phyloP scores from a whole-genome alignment of 2,888 invertebrate species.

The Heliconius sara region DNA sequence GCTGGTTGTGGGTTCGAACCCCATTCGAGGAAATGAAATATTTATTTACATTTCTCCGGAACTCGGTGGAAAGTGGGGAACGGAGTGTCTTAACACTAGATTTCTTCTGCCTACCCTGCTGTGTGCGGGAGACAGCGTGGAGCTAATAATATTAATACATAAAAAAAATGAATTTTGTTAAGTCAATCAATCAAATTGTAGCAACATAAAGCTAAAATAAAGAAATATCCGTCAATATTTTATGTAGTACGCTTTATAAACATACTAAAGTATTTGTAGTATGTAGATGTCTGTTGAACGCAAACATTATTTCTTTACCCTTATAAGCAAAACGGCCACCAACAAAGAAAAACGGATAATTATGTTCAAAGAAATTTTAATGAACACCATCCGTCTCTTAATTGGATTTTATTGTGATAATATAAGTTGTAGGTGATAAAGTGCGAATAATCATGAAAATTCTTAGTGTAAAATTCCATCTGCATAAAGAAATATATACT shows the following conservation, averaged over 20 bases:
- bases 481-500: neutral
- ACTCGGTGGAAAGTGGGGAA: too few relatives aligned
- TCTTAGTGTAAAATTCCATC: neutral
- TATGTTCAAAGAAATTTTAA: constrained; percentile 81
- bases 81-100: too few relatives aligned
- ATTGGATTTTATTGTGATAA: constrained; percentile 72
- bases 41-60: too few relatives aligned
- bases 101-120: too few relatives aligned
- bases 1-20: too few relatives aligned
- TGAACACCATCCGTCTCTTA: constrained; percentile 76
- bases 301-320: constrained; percentile 35
- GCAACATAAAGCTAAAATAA: neutral
- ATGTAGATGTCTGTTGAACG: neutral
- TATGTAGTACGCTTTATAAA: neutral
- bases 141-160: too few relatives aligned
- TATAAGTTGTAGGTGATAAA: constrained; percentile 1
- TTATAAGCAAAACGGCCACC: constrained; percentile 65
- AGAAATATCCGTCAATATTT: neutral
- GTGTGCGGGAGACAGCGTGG: too few relatives aligned
- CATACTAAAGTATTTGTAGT: neutral
- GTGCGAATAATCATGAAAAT: neutral
- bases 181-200: neutral
- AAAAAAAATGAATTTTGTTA: too few relatives aligned
- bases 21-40: too few relatives aligned
- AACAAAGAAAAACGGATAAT: constrained; percentile 82